Conservation (phyloP, 2,888 invertebrate species). For the Merodon equestris region DNA sequence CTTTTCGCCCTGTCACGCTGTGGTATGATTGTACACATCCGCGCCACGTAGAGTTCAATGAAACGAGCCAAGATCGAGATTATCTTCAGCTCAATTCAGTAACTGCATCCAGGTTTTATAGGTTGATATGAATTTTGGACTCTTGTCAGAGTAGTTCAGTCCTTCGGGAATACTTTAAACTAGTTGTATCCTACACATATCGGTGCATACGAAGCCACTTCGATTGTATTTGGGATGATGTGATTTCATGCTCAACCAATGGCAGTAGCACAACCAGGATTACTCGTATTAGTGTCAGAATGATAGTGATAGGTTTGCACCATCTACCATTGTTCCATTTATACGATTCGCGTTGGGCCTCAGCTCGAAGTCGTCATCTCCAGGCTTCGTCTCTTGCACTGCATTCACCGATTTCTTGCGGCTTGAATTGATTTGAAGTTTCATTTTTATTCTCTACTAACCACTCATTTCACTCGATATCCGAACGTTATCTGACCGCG, state of each 20-base stretch:
- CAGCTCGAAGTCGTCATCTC: constrained; percentile 85
- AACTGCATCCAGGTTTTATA: constrained; percentile 91
- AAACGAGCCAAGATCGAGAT: constrained; percentile 94
- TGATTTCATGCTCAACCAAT: constrained; percentile 83
- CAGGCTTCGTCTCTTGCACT: constrained; percentile 84
- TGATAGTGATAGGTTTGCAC: constrained; percentile 90
- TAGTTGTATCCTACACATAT: constrained; percentile 87
- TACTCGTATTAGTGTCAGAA: constrained; percentile 88
- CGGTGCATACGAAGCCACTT: constrained; percentile 81
- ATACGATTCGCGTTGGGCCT: constrained; percentile 49
- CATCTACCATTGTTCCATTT: constrained; percentile 82
- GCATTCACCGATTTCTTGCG: no score
- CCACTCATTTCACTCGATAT: no score
- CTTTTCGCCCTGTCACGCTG: constrained; percentile 89
- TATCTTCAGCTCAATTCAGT: constrained; percentile 86
- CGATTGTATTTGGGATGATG: constrained; percentile 72
- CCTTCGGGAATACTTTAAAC: constrained; percentile 97
- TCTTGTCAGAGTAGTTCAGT: constrained; percentile 84
- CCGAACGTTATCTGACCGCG: no score
- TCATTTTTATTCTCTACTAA: no score
- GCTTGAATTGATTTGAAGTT: no score
- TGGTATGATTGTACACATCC: constrained; percentile 89
- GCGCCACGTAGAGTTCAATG: constrained; percentile 94
- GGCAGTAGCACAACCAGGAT: constrained; percentile 89
- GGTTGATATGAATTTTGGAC: constrained; percentile 84